Evolutionary conservation across 2,797 vertebrate genomes (phyloP).

Genomic region (Lagodon rhomboides): DNA sequence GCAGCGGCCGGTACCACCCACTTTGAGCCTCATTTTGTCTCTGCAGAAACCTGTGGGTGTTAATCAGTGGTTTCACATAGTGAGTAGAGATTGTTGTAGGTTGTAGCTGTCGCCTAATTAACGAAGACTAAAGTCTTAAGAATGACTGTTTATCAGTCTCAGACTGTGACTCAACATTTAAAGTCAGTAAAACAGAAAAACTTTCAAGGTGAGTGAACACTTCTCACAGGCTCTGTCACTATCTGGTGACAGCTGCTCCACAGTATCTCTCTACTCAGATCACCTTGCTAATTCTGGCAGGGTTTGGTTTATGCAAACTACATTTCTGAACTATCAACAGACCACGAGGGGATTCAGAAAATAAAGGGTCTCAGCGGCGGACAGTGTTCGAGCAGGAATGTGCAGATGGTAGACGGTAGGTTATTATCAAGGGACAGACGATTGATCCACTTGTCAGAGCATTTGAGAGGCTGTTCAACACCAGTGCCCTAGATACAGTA

Average conservation of each 20-base stretch:
- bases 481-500: constrained; percentile 70
- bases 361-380: constrained; percentile 52
- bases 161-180: background rate
- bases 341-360: constrained; percentile 53
- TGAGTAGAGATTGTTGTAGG: too few relatives aligned
- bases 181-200: background rate
- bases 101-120: background rate
- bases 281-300: constrained; percentile 84
- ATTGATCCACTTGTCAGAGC: constrained; percentile 80
- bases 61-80: too few relatives aligned
- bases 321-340: constrained; percentile 81
- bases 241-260: constrained; percentile 83
- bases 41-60: too few relatives aligned
- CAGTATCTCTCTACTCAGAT: constrained; percentile 78
- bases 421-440: constrained; percentile 74
- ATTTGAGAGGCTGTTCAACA: constrained; percentile 72
- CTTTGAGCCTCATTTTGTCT: too few relatives aligned
- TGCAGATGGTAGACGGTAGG: constrained; percentile 63
- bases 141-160: background rate
- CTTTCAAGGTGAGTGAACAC: background rate
- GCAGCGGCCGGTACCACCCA: too few relatives aligned
- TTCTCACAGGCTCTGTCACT: background rate
- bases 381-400: constrained; percentile 45
- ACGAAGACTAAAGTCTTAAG: background rate
- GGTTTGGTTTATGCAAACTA: constrained; percentile 82